Base-by-base conservation (phyloP, 1,140 invertebrate species). In the Calephelis virginiensis region DNA sequence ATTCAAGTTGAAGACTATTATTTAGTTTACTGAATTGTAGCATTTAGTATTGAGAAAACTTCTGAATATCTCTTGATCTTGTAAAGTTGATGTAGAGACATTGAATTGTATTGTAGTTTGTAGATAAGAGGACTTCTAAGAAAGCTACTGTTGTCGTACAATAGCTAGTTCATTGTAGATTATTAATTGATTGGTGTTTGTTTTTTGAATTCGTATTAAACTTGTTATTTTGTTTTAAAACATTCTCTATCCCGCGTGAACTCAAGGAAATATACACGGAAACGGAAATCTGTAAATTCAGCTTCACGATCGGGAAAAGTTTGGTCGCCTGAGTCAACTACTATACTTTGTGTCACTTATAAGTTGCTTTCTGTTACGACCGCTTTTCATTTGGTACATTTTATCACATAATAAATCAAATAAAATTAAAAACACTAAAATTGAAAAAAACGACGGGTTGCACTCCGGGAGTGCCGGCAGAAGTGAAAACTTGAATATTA, bases 201-300 rank as follows among this genome's bases (percentile, higher is more conserved):
- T 59, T 59, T 59, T 1, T 56, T 56, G 13, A 9, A 11, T 28
- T 1, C 4, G 17, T 28, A 10, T 12, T 37, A 37, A 37, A 13
- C 28, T 37, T 37, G 37, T 11, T 4, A 5, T 12, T 38, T 37
- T 37, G 53, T 59, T 12, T 28, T 59, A 59, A 12, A 59, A 59
- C 38, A 59, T 59, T 59, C 12, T 37, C 53, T n/a, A 59, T 59
- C 37, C 37, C 28, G 28, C 37, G 53, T 12, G 53, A 59, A 59
- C 37, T 10, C 11, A 59, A 8, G 53, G 53, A 38, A 59, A 37
- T 28, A 59, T 59, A 59, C 50, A 56, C 28, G 53, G 37, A 59
- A 59, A 59, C 53, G 53, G 53, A 59, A 59, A 59, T 59, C 53
- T 59, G 53, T 59, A 59, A 59, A 59, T 59, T 59, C 53, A 59